Evolutionary conservation across 2,113 vertebrate species (phyloP), one percentile per base, ranked within the genome.

Genomic region (Strigops habroptila): DNA sequence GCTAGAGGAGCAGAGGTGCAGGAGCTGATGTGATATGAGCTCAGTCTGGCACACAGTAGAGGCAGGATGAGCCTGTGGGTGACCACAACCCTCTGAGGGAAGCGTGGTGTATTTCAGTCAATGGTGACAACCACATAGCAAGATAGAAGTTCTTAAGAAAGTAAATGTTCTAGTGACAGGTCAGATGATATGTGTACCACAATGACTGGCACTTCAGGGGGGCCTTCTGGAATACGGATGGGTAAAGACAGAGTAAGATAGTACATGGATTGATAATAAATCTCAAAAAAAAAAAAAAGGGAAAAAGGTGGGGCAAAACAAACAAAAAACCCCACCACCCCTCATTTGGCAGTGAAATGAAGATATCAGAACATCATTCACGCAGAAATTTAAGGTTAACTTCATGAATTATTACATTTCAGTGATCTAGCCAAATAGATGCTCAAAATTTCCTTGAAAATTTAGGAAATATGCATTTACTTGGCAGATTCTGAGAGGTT

Each of bases 261-360:
- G 7, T n/a, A 37, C n/a, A 73, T 35, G 5, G 13, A 31, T 3
- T 35, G 25, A 33, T 9, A 84, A 17, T 25, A 3, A 7, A 46
- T 39, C 33, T 48, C 5, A 59, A 60, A 64, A 51, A 5, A 30
- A 3, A 1, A 31, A 23, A 6, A 39, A 39, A 39, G 39, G 39
- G 4, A 16, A 44, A 59, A 30, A 2, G 48, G 76, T 7, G 4
- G 4, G 85, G 18, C 27, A 25, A 44, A 60, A 44, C 16, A 37
- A 80, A 18, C 1, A 69, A n/a, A 51, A n/a, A 18, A 14, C 0
- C 0, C 16, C 13, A 19, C 22, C 18, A 41, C 14, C 16, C 12
- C 17, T 67, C 8, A 17, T 64, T 39, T 51, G 48, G 4, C 19
- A 60, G 14, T 37, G 27, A 80, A n/a, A 73, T 31, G 4, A 68